Percentiles rank a stretch among this genome's conserved stretches.
Evolutionary conservation across 2,888 invertebrate genomes (phyloP).

Genomic region (Agonopterix alstromeriana): DNA sequence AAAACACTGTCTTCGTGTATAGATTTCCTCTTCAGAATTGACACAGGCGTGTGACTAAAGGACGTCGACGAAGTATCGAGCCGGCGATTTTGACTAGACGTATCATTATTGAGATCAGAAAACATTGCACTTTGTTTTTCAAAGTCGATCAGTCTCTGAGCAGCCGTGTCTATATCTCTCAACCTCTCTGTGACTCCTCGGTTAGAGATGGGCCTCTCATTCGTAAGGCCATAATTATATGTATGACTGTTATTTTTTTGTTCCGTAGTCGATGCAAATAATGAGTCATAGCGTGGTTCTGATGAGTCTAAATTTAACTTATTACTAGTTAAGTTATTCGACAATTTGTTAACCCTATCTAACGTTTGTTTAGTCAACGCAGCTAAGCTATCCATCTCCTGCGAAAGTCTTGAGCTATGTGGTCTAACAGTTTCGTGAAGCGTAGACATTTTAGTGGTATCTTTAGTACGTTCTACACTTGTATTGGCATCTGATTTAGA

Average conservation of each 20-base stretch:
- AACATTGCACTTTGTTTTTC: constrained; percentile 75
- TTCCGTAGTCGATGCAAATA: constrained; percentile 53
- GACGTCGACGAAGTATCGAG: constrained; percentile 53
- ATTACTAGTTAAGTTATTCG: constrained; percentile 72
- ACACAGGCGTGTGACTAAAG: constrained; percentile 72
- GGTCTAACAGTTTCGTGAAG: constrained; percentile 65
- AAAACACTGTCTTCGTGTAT: constrained; percentile 71
- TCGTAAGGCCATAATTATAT: constrained; percentile 51
- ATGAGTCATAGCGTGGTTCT: constrained; percentile 51
- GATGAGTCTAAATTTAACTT: constrained; percentile 58
- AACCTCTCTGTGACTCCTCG: constrained; percentile 67
- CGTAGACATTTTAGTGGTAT: constrained; percentile 55
- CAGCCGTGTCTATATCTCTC: constrained; percentile 70
- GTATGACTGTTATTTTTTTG: constrained; percentile 48
- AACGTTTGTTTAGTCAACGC: constrained; percentile 81
- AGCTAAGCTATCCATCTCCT: constrained; percentile 80
- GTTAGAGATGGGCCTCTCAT: constrained; percentile 41
- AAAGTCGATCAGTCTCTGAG: constrained; percentile 73
- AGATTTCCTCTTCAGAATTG: constrained; percentile 83
- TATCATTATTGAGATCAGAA: constrained; percentile 73
- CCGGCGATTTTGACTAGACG: constrained; percentile 72
- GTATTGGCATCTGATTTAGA: constrained; percentile 38
- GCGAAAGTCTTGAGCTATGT: constrained; percentile 65
- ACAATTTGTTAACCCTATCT: constrained; percentile 81
- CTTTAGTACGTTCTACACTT: constrained; percentile 42